A percentile compares a stretch with the other conserved stretches of the same genome.
Evolutionary conservation across 53 echinoderm and acorn worm genomes (phyloP).

Genomic region (Temnopleurus reevesii): DNA sequence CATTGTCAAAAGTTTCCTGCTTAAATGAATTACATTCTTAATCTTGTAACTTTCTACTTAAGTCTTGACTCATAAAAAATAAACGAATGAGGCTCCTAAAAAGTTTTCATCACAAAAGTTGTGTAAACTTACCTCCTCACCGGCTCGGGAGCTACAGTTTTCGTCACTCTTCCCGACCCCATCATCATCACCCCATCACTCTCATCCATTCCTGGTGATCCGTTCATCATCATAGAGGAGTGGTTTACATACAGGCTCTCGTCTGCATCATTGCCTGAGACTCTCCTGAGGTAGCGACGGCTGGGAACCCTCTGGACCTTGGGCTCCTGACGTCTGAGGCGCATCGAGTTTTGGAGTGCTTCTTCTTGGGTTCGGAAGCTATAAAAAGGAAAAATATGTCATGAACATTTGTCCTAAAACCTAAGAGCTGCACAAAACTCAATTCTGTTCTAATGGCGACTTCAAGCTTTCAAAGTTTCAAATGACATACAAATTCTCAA

Average conservation of each 20-base stretch:
- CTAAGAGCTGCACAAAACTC: too few relatives aligned
- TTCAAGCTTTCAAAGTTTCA: too few relatives aligned
- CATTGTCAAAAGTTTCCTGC: too few relatives aligned
- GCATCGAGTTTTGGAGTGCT: constrained; percentile 73
- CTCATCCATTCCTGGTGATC: not conserved
- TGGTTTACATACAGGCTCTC: constrained; percentile 41
- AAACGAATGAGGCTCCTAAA: too few relatives aligned
- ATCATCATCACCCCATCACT: constrained; percentile 16
- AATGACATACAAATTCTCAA: too few relatives aligned
- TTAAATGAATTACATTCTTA: too few relatives aligned
- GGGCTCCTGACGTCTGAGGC: constrained; percentile 78
- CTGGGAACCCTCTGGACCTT: constrained; percentile 79
- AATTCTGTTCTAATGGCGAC: too few relatives aligned
- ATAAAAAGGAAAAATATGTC: not conserved
- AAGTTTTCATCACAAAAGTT: too few relatives aligned
- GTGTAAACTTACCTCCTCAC: constrained; percentile 17
- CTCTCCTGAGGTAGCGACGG: constrained; percentile 71
- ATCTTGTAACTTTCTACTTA: too few relatives aligned
- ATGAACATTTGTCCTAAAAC: too few relatives aligned
- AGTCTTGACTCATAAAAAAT: too few relatives aligned
- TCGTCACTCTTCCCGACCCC: not conserved
- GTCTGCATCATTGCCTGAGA: constrained; percentile 56
- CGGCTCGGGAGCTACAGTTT: constrained; percentile 48
- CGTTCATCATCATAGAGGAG: constrained; percentile 44
- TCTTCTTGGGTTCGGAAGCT: constrained; percentile 88